Evolutionary conservation across 2,888 invertebrate species (phyloP).

Genomic region (Heliconius ethilla): DNA sequence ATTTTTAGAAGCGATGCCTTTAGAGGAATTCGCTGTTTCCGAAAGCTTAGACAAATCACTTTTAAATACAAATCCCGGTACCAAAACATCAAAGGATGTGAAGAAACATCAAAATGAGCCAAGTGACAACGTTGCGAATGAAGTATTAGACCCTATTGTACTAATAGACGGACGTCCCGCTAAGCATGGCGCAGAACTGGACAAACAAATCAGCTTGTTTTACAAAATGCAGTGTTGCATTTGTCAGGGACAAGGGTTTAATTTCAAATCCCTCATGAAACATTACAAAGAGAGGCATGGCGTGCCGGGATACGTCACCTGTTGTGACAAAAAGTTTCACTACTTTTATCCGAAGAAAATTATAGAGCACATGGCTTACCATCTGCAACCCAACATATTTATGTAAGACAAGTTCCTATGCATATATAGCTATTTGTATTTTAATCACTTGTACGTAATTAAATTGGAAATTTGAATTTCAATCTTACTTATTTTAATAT

Average conservation of each 20-base stretch:
- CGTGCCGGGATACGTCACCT: conserved; percentile 75
- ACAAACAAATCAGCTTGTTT: conserved; percentile 74
- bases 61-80: conserved; percentile 50
- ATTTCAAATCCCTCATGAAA: conserved; percentile 74
- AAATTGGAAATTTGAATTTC: neutral
- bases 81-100: conserved; percentile 44
- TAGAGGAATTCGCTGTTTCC: conserved; percentile 70
- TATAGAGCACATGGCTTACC: conserved; percentile 78
- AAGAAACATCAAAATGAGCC: conserved; percentile 42
- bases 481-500: conserved; percentile 7
- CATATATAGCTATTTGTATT: neutral
- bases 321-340: conserved; percentile 77
- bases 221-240: conserved; percentile 79
- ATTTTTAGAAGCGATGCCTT: conserved; percentile 70
- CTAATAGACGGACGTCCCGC: conserved; percentile 72
- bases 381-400: conserved; percentile 75
- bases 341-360: conserved; percentile 78
- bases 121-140: conserved; percentile 49
- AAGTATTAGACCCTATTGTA: conserved; percentile 65
- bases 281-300: conserved; percentile 78
- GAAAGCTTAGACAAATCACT: conserved; percentile 68
- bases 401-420: conserved; percentile 59
- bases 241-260: conserved; percentile 72
- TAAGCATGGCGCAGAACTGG: conserved; percentile 69
- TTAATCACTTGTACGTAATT: neutral